Conservation (phyloP, 2,888 invertebrate species). For the Cosmia trapezina region DNA sequence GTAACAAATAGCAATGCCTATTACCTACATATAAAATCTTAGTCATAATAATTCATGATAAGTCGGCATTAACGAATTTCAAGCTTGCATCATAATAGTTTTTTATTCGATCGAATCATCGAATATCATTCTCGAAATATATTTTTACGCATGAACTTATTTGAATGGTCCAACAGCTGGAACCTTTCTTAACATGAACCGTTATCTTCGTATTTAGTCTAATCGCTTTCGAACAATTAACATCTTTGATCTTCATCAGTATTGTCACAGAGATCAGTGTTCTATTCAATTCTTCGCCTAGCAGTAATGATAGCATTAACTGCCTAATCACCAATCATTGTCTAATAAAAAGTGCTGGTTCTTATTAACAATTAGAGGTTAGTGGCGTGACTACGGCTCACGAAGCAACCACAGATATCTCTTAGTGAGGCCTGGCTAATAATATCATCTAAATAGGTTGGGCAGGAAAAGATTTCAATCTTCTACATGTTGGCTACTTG, state of each 20-base stretch:
- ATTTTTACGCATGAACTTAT: not conserved
- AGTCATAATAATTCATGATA: not conserved
- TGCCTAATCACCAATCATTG: conserved; percentile 18
- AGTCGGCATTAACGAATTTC: no score
- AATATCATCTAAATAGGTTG: conserved; percentile 14
- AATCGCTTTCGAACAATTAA: not conserved
- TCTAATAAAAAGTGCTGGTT: conserved; percentile 31
- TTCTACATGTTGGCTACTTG: not conserved
- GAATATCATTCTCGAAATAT: not conserved
- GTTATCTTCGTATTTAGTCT: not conserved
- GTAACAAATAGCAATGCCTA: no score
- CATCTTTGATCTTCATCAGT: not conserved
- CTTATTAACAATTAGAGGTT: conserved; percentile 48
- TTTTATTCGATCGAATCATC: not conserved
- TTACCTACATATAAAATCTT: not conserved
- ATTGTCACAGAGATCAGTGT: not conserved
- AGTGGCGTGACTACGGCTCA: conserved; percentile 39
- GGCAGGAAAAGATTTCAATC: not conserved
- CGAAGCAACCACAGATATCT: conserved; percentile 41
- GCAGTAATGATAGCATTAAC: conserved; percentile 7
- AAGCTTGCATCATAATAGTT: no score
- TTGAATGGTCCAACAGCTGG: no score
- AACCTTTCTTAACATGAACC: no score
- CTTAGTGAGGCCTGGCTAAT: not conserved
- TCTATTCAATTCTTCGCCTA: conserved; percentile 3